Percentiles rank a stretch among this genome's conserved stretches.
Evolutionary conservation across 2,113 vertebrate genomes (phyloP).

Genomic region (Triplophysa rosa): DNA sequence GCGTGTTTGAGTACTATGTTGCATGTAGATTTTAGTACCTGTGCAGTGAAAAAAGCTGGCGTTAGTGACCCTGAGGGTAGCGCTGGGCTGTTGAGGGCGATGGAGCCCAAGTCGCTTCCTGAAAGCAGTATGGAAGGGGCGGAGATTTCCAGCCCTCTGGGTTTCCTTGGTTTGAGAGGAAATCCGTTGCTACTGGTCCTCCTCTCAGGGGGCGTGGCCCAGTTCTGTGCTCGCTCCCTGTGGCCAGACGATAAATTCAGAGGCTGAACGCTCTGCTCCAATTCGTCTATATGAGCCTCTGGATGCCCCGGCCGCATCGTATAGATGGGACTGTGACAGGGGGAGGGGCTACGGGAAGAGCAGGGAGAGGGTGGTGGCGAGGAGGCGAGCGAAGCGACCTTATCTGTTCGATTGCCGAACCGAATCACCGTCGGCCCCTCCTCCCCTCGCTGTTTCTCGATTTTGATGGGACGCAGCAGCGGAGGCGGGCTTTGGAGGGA

Average conservation of each 20-base stretch:
- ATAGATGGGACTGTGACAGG: slow-evolving; percentile 77
- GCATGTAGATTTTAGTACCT: slow-evolving; percentile 71
- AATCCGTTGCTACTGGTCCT: slow-evolving; percentile 65
- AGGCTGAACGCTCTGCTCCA: slow-evolving; percentile 80
- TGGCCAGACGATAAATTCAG: slow-evolving; percentile 87
- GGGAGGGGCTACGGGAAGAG: slow-evolving; percentile 73
- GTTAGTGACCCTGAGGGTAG: slow-evolving; percentile 88
- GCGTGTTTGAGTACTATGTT: background rate
- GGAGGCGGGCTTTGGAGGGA: slow-evolving; percentile 82
- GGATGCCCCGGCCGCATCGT: slow-evolving; percentile 72
- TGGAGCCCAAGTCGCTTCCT: slow-evolving; percentile 82
- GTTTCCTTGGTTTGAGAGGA: slow-evolving; percentile 86
- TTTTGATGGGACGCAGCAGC: slow-evolving; percentile 83
- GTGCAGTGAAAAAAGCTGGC: slow-evolving; percentile 89
- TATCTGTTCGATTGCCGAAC: slow-evolving; percentile 86
- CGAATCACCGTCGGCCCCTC: slow-evolving; percentile 91
- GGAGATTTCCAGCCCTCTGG: slow-evolving; percentile 87
- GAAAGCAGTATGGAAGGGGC: slow-evolving; percentile 84
- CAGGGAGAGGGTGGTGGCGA: slow-evolving; percentile 65
- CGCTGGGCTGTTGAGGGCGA: slow-evolving; percentile 87
- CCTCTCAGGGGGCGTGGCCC: slow-evolving; percentile 57
- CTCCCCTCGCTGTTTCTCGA: slow-evolving; percentile 78
- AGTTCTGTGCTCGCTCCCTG: slow-evolving; percentile 75
- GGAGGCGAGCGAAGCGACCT: slow-evolving; percentile 79
- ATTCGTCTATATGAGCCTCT: slow-evolving; percentile 78